Evolutionary conservation across 2,888 invertebrate genomes (phyloP), one percentile per base, ranked within the genome.

Genomic region (Lasioglossum oenotherae): DNA sequence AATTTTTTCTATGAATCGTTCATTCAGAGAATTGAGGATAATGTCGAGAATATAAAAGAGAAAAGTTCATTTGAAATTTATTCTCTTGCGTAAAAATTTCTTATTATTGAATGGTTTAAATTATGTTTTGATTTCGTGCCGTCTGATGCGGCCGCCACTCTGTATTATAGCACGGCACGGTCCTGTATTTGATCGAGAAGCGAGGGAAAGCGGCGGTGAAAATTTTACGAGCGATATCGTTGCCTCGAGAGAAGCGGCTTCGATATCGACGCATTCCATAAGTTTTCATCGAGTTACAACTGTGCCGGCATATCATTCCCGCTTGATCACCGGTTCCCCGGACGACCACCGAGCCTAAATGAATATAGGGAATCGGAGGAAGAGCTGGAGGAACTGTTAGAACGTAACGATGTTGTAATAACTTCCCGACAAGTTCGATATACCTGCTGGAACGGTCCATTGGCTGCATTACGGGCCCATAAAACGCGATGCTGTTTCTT

Each of bases 351-450:
- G 16, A 38, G 74, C 31, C 31, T 5, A 60, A 8, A 67, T 16
- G 23, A 38, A 41, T 31, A n/a, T 23, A 57, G 12, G 10, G 44
- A 84, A 67, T 78, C 72, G 46, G 41, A 46, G 74, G 74, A 87
- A 74, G 72, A 74, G 49, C 46, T 49, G 67, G 41, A 67, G 69
- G 78, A 76, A 81, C 82, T 49, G 78, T 49, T 71, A 44, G 79
- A 69, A 74, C 49, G 46, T 92, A 94, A 94, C 93, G 92, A 93
- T 92, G 92, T 92, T 91, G 93, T 93, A 94, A 94, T 92, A 92
- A 94, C 89, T 94, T 93, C 87, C 90, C 91, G 90, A 91, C 91
- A 88, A 92, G 87, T 91, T 87, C 89, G 91, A 93, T 91, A 80
- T 53, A 74, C 75, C 86, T 88, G 31, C 90, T 89, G 91, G 90